phyloP scores from a whole-genome alignment of 2,113 vertebrate genomes.

The Ciconia maguari region DNA sequence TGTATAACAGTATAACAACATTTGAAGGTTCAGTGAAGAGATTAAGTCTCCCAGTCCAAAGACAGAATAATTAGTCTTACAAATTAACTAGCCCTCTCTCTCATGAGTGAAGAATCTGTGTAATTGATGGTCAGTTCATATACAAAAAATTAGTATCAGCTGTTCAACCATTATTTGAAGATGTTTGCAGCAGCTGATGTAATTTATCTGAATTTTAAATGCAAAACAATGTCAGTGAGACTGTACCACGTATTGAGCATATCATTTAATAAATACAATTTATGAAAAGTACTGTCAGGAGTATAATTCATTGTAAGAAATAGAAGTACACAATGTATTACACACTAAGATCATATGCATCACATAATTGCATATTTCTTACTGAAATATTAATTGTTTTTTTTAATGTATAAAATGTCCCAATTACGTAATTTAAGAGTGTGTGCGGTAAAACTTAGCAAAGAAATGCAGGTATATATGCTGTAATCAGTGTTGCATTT shows the following conservation, averaged over 20 bases:
- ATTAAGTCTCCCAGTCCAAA: constrained; percentile 34
- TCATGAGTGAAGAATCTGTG: not conserved
- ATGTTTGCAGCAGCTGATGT: not conserved
- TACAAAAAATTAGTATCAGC: not conserved
- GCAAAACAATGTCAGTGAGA: not conserved
- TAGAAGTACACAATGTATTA: not conserved
- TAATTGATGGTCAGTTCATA: constrained; percentile 4
- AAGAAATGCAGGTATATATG: not conserved
- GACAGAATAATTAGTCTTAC: constrained; percentile 59
- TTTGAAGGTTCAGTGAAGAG: constrained; percentile 40
- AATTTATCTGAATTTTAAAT: constrained; percentile 19
- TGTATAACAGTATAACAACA: constrained; percentile 34
- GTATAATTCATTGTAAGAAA: not conserved
- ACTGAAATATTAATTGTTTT: not conserved
- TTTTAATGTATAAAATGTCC: not conserved
- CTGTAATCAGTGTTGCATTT: not conserved
- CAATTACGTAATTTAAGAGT: not conserved
- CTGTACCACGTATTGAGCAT: not conserved
- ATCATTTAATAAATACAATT: not conserved
- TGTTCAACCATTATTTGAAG: not conserved
- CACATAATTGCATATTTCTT: not conserved
- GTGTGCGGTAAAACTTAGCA: not conserved
- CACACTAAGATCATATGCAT: not conserved
- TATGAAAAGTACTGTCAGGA: not conserved
- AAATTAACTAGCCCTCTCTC: not conserved